Evolutionary conservation across 2,797 vertebrate genomes (phyloP).

Genomic region (Lepus oiostolus): DNA sequence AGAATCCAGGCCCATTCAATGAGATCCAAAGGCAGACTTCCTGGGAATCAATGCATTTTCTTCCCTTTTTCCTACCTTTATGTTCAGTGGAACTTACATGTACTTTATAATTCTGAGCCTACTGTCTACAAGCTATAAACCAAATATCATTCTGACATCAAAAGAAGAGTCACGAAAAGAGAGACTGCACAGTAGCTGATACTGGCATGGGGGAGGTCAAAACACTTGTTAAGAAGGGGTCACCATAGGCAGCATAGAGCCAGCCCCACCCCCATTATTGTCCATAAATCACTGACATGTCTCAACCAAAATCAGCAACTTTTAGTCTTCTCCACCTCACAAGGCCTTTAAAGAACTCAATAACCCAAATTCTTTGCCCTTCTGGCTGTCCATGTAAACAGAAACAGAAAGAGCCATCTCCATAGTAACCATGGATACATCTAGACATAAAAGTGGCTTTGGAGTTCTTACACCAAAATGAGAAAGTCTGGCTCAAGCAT

Average conservation of each 20-base stretch:
- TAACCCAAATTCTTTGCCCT: not conserved
- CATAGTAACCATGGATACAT: constrained; percentile 59
- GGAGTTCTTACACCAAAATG: constrained; percentile 30
- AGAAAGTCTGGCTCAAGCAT: not conserved
- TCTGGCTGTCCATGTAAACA: constrained; percentile 27
- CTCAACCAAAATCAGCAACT: not conserved
- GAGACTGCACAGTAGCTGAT: not conserved
- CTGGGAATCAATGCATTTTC: not conserved
- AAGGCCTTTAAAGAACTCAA: constrained; percentile 2
- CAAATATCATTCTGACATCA: not conserved
- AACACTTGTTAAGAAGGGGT: not conserved
- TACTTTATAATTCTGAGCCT: not conserved
- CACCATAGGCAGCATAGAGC: no score
- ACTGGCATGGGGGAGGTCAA: not conserved
- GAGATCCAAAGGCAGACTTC: not conserved
- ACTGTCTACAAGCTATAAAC: not conserved
- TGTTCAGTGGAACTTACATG: not conserved
- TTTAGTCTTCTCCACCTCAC: not conserved
- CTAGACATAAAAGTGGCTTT: constrained; percentile 45
- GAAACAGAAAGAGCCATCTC: constrained; percentile 28
- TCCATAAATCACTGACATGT: accelerated
- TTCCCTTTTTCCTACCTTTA: not conserved
- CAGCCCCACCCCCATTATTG: no score
- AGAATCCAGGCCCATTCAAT: not conserved
- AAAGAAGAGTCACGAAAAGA: not conserved